Base-by-base conservation (phyloP, 2,113 vertebrate genomes). In the Upupa epops region DNA sequence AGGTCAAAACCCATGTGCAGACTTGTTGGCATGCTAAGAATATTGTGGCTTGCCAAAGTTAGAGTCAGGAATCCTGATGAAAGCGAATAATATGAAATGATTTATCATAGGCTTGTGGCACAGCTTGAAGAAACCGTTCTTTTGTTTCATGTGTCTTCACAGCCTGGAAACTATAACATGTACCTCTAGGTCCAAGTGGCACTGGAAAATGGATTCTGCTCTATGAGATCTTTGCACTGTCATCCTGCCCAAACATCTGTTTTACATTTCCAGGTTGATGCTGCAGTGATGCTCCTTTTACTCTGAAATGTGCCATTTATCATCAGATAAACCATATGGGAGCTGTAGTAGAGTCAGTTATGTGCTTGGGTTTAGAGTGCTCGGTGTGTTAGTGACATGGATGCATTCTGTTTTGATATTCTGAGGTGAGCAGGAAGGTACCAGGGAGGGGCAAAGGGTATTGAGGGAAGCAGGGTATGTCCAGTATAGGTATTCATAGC, bases 1-100 rank as follows among this genome's bases (percentile, higher is more conserved):
- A 28, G 5, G 24, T 16, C 9, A 66, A 66, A 79, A 3, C 40
- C 17, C 22, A 37, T 4, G 8, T 0, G 0, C 12, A 71, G 36
- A 11, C 13, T 79, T 86, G 29, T 61, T 48, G 5, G 4, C 31
- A 24, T 63, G 13, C 22, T 21, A 24, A n/a, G 6, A 21, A 52
- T 56, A 14, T 8, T 88, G 52, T 74, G 34, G 28, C 36, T 83
- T 86, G 32, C 19, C 31, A 68, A 83, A 52, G 17, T 58, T 17
- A 59, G 19, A 48, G 28, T 20, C 32, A 54, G 19, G 9, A 79
- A 79, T 54, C 13, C 46, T 22, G 16, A 9, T 40, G 32, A 83
- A 75, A 56, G 58, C 36, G 58, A 72, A 34, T 36, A 34, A 79
- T 42, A 46, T 5, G 24, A 85, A 51, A 60, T 51, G 13, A 9